Evolutionary conservation across 2,113 vertebrate genomes (phyloP), one percentile per base, ranked within the genome.

Genomic region (Ranitomeya variabilis): DNA sequence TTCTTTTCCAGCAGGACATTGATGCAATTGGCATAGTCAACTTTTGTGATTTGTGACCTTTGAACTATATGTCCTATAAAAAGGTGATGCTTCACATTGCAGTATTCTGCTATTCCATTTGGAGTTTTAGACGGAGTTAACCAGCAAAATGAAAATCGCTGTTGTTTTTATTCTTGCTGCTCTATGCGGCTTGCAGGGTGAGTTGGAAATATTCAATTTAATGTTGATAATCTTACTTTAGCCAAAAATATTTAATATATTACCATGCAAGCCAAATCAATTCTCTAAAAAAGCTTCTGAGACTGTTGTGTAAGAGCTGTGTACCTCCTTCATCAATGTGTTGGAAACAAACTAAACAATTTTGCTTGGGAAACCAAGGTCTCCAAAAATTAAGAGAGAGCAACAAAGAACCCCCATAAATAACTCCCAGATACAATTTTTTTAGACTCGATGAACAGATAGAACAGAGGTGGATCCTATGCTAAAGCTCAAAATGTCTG

Each of bases 91-190:
- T 5, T 15, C 55, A 7, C 23, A 18, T 8, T 62, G 7, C 45
- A 76, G 66, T 59, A 26, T 54, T 26, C 67, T 83, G 9, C 14
- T 26, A 60, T 64, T 59, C 52, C 67, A 57, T 76, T 83, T 73
- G 78, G 51, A 73, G 54, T 23, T 0, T 12, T 21, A 87, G 79
- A 62, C 78, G 45, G n/a, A 21, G 37, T 14, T 19, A 45, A 87
- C 80, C 67, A 23, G 8, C 80, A 88, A 74, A 31, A 88, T 88
- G 87, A 88, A 88, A 83, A 52, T 88, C 51, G 87, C 87, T 14
- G 67, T 88, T 59, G 31, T 83, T 21, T 88, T 88, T 62, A 5
- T 88, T 11, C 18, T 88, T 11, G 87, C 80, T 74, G 87, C 87
- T 82, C 55, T 88, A 21, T 83, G 87, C 57, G 62, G 87, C 52